Evolutionary conservation across 2,888 invertebrate species (phyloP), one percentile per base, ranked within the genome.

Genomic region (Hololepta plana): DNA sequence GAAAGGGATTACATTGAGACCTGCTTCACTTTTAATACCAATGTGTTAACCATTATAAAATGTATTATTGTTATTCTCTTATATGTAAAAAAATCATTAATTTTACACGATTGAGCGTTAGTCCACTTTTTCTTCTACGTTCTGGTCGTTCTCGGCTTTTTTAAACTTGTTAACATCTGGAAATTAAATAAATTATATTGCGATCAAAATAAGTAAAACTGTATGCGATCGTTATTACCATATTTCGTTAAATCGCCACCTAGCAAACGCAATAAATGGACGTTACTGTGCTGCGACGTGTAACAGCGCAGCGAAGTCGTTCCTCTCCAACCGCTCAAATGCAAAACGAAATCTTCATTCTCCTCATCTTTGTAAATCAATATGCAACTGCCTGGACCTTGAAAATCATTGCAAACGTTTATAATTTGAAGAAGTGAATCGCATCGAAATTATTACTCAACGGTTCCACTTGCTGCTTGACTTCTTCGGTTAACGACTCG

Each of bases 261-360:
- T 37, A 88, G 60, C 21, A 95, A 58, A 6, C 91, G 55, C 24
- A 95, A 55, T 41, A 81, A 81, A 53, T 95, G 95, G 11, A 87
- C 67, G 1, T 87, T 72, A 47, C 87, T 88, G 29, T 75, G 68
- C 14, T 72, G 64, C 12, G 85, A 73, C 15, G 91, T 80, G 56
- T 93, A 95, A 0, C 87, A 87, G 9, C 90, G 63, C 11, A 91
- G 58, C 0, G 88, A 84, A 32, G 72, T 70, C 7, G 74, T 79
- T 3, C 93, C 93, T 33, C 84, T 71, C 93, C 95, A 95, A 0
- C 91, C 93, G 24, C 84, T 85, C 32, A 87, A 56, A 17, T 68
- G 65, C 24, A 88, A 57, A 3, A 64, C 55, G 24, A 72, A 58
- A 3, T 46, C 41, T 1, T 49, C 51, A 20, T 47, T 41, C 1